Evolutionary conservation across 2,113 vertebrate genomes (phyloP), one percentile per base, ranked within the genome.

Genomic region (Gallinago jamesoni): DNA sequence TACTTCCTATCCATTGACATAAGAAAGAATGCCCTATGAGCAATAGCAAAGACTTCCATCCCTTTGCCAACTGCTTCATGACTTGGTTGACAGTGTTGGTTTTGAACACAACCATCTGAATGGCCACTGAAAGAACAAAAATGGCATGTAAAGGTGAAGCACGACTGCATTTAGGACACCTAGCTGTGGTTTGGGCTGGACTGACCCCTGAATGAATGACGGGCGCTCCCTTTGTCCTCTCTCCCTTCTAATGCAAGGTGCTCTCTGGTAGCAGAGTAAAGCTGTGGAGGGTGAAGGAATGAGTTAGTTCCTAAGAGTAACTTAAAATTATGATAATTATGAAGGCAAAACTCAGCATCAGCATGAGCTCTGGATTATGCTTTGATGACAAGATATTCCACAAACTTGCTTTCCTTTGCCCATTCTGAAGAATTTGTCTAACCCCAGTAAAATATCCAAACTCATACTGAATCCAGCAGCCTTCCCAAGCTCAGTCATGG

Each of bases 101-200:
- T 94, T 83, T 85, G 31, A 39, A 50, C 17, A 7, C 8, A 27
- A 4, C 12, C 1, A 7, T 63, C 33, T n/a, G 47, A 73, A 23
- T 23, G 16, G 45, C 31, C 9, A 14, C 41, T 28, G 57, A 62
- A 83, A 56, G 43, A n/a, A 8, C 13, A 37, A 68, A 90, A 77
- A 37, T 13, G 21, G 5, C 7, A 24, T 7, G 14, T 9, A 7
- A 45, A 50, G 12, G 22, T 39, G 21, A 48, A 69, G 3, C 15
- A 4, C 1, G 0, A 1, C 4, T 56, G 21, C 6, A 7, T 6
- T 28, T 57, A 11, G 87, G 60, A 73, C 18, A 25, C 8, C 14
- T 41, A 10, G 39, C 22, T 14, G 6, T 15, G 21, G 63, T 66
- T 66, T 31, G 63, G 63, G 39, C 41, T 43, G 28, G 39, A 66